Conservation (phyloP, 2,888 invertebrate species). For the Hecatera dysodea region DNA sequence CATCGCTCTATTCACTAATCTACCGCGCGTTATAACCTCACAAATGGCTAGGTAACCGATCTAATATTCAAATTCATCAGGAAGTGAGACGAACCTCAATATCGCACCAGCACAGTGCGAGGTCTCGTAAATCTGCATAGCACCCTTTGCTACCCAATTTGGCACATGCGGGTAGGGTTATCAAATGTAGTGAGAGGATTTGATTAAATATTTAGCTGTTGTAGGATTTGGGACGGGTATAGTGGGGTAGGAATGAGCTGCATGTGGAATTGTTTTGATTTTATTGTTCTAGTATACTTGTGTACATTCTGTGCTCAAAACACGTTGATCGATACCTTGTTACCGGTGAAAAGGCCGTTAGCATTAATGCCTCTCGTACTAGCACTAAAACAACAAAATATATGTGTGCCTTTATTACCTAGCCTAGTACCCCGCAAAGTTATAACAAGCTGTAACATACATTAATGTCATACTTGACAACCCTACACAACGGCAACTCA, state of each 20-base stretch:
- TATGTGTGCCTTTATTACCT: neutral
- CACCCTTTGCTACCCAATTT: slow-evolving; percentile 65
- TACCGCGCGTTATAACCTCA: slow-evolving; percentile 39
- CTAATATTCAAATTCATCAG: slow-evolving; percentile 66
- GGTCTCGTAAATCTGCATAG: slow-evolving; percentile 62
- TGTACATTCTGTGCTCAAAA: neutral
- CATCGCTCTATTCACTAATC: slow-evolving; percentile 43
- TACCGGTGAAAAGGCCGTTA: slow-evolving; percentile 6
- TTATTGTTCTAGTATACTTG: neutral
- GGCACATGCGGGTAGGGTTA: slow-evolving; percentile 55
- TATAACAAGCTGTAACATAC: neutral
- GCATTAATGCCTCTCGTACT: slow-evolving; percentile 7
- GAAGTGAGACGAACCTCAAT: slow-evolving; percentile 51
- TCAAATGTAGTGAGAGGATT: slow-evolving; percentile 44
- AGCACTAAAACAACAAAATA: slow-evolving; percentile 16
- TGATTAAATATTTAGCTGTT: slow-evolving; percentile 48
- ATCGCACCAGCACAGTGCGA: slow-evolving; percentile 52
- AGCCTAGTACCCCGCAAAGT: slow-evolving; percentile 4
- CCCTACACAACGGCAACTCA: slow-evolving; percentile 59
- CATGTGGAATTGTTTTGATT: slow-evolving; percentile 28
- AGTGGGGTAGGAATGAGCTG: neutral
- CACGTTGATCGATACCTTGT: neutral
- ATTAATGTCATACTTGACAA: slow-evolving; percentile 43
- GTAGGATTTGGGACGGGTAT: slow-evolving; percentile 16
- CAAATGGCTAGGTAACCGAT: slow-evolving; percentile 59